A percentile compares a stretch with the other conserved stretches of the same genome.
Conservation (phyloP, 2,113 vertebrate genomes). For the Xerus inauris region DNA sequence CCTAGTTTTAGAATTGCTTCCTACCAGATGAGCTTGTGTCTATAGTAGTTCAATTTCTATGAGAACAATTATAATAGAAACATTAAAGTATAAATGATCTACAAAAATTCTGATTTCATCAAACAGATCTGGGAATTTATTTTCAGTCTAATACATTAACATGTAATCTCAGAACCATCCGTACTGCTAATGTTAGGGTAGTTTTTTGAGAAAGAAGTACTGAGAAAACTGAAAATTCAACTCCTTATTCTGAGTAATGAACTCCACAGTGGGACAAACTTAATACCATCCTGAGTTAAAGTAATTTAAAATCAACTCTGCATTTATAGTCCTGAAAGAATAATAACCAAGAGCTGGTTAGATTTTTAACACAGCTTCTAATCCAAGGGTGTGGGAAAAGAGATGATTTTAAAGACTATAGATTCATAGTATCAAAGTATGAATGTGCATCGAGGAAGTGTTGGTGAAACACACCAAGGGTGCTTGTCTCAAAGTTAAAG, state of each 20-base stretch:
- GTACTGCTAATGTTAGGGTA: background rate
- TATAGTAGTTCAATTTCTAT: background rate
- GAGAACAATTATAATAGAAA: slow-evolving; percentile 27
- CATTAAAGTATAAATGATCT: background rate
- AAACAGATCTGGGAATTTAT: background rate
- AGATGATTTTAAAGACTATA: background rate
- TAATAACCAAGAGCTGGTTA: background rate
- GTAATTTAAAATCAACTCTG: background rate
- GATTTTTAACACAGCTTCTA: background rate
- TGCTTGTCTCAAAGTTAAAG: background rate
- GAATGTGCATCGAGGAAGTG: background rate
- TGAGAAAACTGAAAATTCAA: background rate
- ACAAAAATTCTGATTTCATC: background rate
- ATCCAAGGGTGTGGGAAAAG: background rate
- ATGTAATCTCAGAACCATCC: background rate
- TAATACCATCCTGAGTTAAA: background rate
- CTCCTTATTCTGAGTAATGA: background rate
- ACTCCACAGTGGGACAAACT: background rate
- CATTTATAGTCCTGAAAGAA: slow-evolving; percentile 26
- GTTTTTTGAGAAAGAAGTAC: background rate
- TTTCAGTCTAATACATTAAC: background rate
- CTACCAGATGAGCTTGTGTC: background rate
- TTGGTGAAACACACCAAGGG: background rate
- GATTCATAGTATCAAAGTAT: background rate
- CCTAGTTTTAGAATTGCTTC: background rate